phyloP scores from a whole-genome alignment of 2,113 vertebrate genomes.

The Odocoileus virginianus region DNA sequence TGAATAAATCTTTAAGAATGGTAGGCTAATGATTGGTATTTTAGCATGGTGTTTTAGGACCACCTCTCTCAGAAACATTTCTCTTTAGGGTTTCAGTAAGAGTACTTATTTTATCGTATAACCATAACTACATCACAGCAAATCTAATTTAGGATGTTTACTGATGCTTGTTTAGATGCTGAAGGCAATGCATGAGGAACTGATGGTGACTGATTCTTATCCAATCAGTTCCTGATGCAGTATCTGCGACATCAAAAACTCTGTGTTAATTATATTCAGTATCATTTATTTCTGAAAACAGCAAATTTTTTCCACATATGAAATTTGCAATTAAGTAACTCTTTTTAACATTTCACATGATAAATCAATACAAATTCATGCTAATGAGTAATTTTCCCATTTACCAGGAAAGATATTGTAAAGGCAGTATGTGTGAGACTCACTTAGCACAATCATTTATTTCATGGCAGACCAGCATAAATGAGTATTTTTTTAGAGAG shows the following conservation, averaged over 20 bases:
- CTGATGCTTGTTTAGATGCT: slow-evolving; percentile 92
- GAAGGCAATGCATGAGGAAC: slow-evolving; percentile 98
- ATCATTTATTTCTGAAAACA: background rate
- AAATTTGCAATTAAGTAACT: slow-evolving; percentile 16
- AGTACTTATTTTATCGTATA: slow-evolving; percentile 7
- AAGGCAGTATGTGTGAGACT: background rate
- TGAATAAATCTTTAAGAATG: background rate
- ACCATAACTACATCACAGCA: background rate
- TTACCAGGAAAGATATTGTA: slow-evolving; percentile 7
- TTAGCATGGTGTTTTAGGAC: background rate
- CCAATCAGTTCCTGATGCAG: slow-evolving; percentile 99
- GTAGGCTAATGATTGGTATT: background rate
- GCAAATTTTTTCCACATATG: background rate
- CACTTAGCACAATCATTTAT: background rate
- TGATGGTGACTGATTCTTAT: slow-evolving; percentile 89
- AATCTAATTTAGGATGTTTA: slow-evolving; percentile 26
- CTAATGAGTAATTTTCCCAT: slow-evolving; percentile 18
- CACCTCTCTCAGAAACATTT: background rate
- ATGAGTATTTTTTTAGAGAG: background rate
- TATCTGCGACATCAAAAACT: slow-evolving; percentile 96
- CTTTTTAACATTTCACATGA: background rate
- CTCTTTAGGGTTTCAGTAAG: background rate
- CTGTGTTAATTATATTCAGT: slow-evolving; percentile 55
- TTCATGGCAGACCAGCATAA: slow-evolving; percentile 25
- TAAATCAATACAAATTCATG: slow-evolving; percentile 4